These are phyloP conservation scores for Ochropleura plecta DNA, from an alignment of 2,888 invertebrate species.

Conservation along the genomic window DNA sequence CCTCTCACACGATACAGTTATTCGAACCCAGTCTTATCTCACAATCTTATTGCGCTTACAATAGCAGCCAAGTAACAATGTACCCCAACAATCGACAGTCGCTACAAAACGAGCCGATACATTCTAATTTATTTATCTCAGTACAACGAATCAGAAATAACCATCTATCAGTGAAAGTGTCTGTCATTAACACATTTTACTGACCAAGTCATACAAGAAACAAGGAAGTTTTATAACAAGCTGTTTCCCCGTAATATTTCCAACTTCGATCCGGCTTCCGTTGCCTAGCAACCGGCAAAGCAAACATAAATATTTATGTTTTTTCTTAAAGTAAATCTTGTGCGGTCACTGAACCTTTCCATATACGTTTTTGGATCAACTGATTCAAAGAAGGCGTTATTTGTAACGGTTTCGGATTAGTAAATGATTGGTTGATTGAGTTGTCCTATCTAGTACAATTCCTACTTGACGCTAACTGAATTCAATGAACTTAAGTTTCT, in stretches of 20 bases:
- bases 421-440: conserved; percentile 19
- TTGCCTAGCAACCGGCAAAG: conserved; percentile 69
- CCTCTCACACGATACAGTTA: conserved; percentile 37
- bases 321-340: conserved; percentile 64
- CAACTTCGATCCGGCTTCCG: conserved; percentile 54
- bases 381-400: conserved; percentile 37
- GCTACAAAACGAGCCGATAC: conserved; percentile 25
- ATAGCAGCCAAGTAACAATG: conserved; percentile 20
- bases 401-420: conserved; percentile 34
- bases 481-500: neutral
- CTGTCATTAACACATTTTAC: conserved; percentile 20
- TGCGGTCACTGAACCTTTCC: conserved; percentile 67
- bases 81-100: conserved; percentile 37
- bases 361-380: conserved; percentile 37
- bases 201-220: conserved; percentile 17
- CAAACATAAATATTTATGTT: conserved; percentile 75
- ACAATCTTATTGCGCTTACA: conserved; percentile 29
- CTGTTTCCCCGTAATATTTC: conserved; percentile 33
- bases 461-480: too few species aligned
- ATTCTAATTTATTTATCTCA: conserved; percentile 44
- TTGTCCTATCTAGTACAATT: neutral
- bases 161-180: conserved; percentile 40
- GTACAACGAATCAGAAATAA: conserved; percentile 34
- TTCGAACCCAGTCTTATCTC: conserved; percentile 16
- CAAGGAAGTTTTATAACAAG: conserved; percentile 17